Evolutionary conservation across 2,797 vertebrate genomes (phyloP).

Genomic region (Spizella passerina): DNA sequence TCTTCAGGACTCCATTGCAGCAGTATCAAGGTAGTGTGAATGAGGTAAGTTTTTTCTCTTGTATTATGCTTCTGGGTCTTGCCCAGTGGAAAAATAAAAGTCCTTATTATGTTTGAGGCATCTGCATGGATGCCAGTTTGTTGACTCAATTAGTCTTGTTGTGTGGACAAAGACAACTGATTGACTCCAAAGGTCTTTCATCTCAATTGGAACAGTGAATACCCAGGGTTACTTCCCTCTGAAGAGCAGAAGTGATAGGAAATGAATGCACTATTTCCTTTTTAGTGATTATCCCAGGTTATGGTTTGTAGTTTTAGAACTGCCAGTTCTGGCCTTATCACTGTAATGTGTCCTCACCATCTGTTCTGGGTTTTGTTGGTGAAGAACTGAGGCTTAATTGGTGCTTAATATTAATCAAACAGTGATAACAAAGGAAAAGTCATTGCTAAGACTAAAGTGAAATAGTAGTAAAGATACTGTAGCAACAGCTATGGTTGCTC

Average conservation of each 20-base stretch:
- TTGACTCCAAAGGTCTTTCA: background rate
- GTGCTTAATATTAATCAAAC: constrained; percentile 31
- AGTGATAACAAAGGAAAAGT: constrained; percentile 26
- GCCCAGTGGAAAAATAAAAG: background rate
- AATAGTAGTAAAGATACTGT: constrained; percentile 43
- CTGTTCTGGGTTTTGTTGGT: background rate
- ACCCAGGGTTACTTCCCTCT: background rate
- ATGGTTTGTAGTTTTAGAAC: background rate
- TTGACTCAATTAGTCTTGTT: background rate
- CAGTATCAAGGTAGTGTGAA: background rate
- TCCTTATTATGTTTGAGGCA: background rate
- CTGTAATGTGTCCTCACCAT: background rate
- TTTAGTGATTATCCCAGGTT: background rate
- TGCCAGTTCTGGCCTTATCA: background rate
- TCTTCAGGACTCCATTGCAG: background rate
- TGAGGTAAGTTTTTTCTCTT: background rate
- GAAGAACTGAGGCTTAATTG: background rate
- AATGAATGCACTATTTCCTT: background rate
- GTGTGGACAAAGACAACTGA: background rate
- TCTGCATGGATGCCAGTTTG: background rate
- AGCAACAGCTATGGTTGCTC: constrained; percentile 40
- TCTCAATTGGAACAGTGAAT: background rate
- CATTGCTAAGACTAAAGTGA: constrained; percentile 29
- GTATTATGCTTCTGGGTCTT: background rate
- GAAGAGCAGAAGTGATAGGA: background rate